Percentiles rank a stretch among this genome's conserved stretches.
Conservation (phyloP, 2,888 invertebrate species). For the Eutolmus rufibarbis region DNA sequence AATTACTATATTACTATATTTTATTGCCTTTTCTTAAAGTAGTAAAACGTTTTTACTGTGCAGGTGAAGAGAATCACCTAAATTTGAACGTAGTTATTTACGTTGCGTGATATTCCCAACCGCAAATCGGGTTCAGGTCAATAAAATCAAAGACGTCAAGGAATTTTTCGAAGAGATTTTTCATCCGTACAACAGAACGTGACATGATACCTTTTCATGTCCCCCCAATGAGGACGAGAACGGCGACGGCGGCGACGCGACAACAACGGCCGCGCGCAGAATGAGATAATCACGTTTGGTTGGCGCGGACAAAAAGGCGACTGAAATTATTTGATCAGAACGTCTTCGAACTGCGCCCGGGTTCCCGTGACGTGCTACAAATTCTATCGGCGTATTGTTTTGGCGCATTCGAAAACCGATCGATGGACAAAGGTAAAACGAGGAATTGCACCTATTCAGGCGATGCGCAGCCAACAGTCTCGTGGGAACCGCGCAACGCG, state of each 20-base stretch:
- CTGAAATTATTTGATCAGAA: slow-evolving; percentile 29
- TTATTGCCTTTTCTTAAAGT: no score
- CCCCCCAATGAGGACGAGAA: not conserved
- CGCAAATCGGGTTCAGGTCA: not conserved
- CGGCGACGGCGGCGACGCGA: not conserved
- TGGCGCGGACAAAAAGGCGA: not conserved
- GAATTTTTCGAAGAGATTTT: not conserved
- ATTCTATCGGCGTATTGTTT: slow-evolving; percentile 37
- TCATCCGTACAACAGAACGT: not conserved
- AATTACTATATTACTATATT: no score
- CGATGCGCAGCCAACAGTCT: not conserved
- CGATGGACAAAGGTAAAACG: slow-evolving; percentile 25
- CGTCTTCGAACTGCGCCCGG: not conserved
- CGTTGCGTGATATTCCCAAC: not conserved
- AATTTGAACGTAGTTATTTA: not conserved
- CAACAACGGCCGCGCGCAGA: not conserved
- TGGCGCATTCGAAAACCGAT: slow-evolving; percentile 17
- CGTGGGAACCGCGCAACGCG: slow-evolving; percentile 9
- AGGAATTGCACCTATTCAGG: slow-evolving; percentile 32
- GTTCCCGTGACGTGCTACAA: slow-evolving; percentile 18
- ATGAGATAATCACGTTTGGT: not conserved
- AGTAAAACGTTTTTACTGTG: no score
- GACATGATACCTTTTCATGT: not conserved
- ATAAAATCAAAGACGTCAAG: not conserved
- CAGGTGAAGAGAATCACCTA: not conserved